phyloP scores from a whole-genome alignment of 1,140 invertebrate species.

The Papilio glaucus region DNA sequence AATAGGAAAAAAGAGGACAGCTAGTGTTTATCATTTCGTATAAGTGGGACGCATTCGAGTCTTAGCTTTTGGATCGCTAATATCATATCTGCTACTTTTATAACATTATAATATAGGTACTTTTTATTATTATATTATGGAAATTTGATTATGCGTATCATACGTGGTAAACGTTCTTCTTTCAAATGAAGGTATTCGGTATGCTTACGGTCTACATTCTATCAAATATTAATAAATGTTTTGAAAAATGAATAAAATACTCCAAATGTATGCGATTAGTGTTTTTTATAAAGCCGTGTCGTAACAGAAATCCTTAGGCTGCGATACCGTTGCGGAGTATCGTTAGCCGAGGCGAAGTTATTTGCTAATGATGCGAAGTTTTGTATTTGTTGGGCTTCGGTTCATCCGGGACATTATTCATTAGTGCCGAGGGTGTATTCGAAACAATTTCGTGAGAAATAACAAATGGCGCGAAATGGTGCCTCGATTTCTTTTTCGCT shows the following conservation, averaged over 20 bases:
- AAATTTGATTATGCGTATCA: too few species aligned
- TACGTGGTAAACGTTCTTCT: too few species aligned
- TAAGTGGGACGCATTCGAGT: too few species aligned
- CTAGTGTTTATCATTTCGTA: too few species aligned
- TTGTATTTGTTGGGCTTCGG: conserved; percentile 47
- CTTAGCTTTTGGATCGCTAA: too few species aligned
- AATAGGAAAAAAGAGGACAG: too few species aligned
- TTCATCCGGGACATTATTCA: conserved; percentile 40
- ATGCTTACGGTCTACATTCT: too few species aligned
- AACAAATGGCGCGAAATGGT: conserved; percentile 25
- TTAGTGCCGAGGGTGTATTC: conserved; percentile 18
- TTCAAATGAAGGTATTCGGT: too few species aligned
- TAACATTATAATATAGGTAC: too few species aligned
- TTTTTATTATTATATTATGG: too few species aligned
- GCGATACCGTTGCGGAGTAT: conserved; percentile 5
- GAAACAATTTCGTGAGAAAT: conserved; percentile 34
- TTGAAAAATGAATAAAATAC: not conserved
- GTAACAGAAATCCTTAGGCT: conserved; percentile 18
- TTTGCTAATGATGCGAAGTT: conserved; percentile 46
- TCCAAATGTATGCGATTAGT: not conserved
- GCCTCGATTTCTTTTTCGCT: not conserved
- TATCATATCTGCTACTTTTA: too few species aligned
- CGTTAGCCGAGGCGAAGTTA: conserved; percentile 33
- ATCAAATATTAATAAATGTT: not conserved
- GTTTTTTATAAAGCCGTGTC: not conserved